These are phyloP conservation scores for Seladonia tumulorum DNA, from an alignment of 2,888 invertebrate genomes.

Conservation along the genomic window DNA sequence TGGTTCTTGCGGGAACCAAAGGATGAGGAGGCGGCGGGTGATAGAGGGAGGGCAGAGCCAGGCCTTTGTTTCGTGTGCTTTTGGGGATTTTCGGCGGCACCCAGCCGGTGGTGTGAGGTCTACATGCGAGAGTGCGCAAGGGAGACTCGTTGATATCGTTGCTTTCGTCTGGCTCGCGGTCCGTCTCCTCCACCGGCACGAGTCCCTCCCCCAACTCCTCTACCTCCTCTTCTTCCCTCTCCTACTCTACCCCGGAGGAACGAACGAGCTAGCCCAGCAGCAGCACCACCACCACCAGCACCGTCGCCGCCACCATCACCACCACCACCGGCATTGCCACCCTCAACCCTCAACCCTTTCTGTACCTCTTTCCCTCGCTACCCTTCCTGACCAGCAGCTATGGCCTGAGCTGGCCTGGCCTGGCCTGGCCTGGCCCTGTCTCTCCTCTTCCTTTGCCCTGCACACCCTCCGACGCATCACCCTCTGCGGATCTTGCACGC, in stretches of 20 bases:
- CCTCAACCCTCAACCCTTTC: conserved; percentile 64
- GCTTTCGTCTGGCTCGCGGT: conserved; percentile 68
- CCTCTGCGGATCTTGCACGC: conserved; percentile 65
- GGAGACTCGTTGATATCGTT: conserved; percentile 74
- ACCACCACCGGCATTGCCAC: conserved; percentile 23
- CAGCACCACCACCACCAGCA: neutral
- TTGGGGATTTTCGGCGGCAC: conserved; percentile 78
- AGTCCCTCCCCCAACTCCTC: conserved; percentile 7
- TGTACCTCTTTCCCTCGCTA: conserved; percentile 56
- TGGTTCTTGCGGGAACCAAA: conserved; percentile 45
- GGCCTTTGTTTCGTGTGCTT: conserved; percentile 78
- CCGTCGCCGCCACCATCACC: neutral
- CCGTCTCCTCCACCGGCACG: conserved; percentile 58
- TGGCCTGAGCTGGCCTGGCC: conserved; percentile 3
- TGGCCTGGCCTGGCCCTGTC: conserved; percentile 34
- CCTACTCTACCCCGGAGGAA: conserved; percentile 12
- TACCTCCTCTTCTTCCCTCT: neutral
- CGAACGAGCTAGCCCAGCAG: conserved; percentile 40
- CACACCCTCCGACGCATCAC: conserved; percentile 59
- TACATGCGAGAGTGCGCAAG: conserved; percentile 63
- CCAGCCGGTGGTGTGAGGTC: conserved; percentile 68
- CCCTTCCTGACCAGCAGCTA: conserved; percentile 57
- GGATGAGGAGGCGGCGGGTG: conserved; percentile 33
- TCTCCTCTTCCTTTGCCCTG: conserved; percentile 44
- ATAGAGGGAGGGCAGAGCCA: conserved; percentile 27